phyloP scores from a whole-genome alignment of 2,888 invertebrate species.

The Gasteruption jaculator region DNA sequence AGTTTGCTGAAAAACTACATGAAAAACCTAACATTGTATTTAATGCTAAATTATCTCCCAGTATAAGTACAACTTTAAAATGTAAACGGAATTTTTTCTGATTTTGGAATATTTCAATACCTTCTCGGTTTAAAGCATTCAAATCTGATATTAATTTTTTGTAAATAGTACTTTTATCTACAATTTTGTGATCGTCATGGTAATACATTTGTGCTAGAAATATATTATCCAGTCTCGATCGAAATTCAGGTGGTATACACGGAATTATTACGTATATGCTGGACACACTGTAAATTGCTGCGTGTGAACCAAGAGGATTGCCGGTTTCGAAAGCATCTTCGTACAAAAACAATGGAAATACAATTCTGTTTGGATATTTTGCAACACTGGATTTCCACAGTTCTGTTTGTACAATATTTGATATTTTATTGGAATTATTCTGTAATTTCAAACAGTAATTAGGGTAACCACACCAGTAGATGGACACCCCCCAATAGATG shows the following conservation, averaged over 20 bases:
- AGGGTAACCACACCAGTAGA: no score
- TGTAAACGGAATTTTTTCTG: conserved; percentile 3
- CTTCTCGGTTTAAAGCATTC: conserved; percentile 1
- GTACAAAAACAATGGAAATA: no score
- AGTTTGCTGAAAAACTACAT: conserved; percentile 9
- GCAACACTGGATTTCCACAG: no score
- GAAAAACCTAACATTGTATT: conserved; percentile 11
- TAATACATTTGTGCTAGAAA: conserved; percentile 10
- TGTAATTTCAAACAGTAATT: no score
- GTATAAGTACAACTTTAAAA: conserved; percentile 8
- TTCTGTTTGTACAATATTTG: no score
- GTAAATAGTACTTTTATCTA: conserved; percentile 10
- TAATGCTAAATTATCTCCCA: conserved; percentile 12
- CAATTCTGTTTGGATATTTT: no score
- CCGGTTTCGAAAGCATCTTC: neutral
- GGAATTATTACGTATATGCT: conserved; percentile 10
- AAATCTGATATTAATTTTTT: conserved; percentile 8
- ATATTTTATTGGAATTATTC: no score
- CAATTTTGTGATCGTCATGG: conserved; percentile 8
- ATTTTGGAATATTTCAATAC: conserved; percentile 3
- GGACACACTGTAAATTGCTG: conserved; percentile 7
- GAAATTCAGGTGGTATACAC: conserved; percentile 9
- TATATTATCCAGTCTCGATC: conserved; percentile 7
- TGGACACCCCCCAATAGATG: no score
- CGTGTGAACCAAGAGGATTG: conserved; percentile 13